Evolutionary conservation across 2,797 vertebrate species (phyloP).

Genomic region (Sebastes hubbsi): DNA sequence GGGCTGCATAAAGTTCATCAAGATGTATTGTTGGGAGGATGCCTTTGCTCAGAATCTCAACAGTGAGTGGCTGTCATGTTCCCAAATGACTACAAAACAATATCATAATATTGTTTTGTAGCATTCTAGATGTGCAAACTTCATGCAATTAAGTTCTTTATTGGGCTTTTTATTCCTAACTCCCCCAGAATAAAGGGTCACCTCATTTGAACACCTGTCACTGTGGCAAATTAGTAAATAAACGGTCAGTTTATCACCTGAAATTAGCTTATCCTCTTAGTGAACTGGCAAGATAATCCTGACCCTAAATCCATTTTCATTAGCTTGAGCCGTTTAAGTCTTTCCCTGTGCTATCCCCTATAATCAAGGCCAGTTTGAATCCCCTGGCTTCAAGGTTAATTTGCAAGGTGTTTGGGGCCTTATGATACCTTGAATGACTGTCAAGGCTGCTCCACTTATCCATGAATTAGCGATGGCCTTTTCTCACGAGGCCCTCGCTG

Average conservation of each 20-base stretch:
- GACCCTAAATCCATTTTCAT: constrained; percentile 56
- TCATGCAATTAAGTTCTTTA: not conserved
- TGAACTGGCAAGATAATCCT: constrained; percentile 43
- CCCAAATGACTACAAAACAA: constrained; percentile 25
- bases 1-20: constrained; percentile 88
- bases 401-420: constrained; percentile 56
- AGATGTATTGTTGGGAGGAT: constrained; percentile 90
- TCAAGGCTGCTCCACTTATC: constrained; percentile 51
- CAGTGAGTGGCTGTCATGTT: constrained; percentile 74
- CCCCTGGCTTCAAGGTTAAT: constrained; percentile 66
- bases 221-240: constrained; percentile 33
- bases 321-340: constrained; percentile 41
- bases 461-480: constrained; percentile 59
- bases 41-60: constrained; percentile 83
- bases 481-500: constrained; percentile 41
- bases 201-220: constrained; percentile 44
- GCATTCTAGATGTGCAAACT: not conserved
- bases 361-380: constrained; percentile 56
- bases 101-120: constrained; percentile 14
- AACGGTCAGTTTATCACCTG: constrained; percentile 48
- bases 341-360: constrained; percentile 17
- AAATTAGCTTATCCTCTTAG: constrained; percentile 47
- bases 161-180: not conserved
- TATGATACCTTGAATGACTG: constrained; percentile 61
- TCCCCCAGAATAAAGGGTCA: constrained; percentile 14